Evolutionary conservation across 2,888 invertebrate genomes (phyloP).

Genomic region (Branchipolynoe longqiensis): DNA sequence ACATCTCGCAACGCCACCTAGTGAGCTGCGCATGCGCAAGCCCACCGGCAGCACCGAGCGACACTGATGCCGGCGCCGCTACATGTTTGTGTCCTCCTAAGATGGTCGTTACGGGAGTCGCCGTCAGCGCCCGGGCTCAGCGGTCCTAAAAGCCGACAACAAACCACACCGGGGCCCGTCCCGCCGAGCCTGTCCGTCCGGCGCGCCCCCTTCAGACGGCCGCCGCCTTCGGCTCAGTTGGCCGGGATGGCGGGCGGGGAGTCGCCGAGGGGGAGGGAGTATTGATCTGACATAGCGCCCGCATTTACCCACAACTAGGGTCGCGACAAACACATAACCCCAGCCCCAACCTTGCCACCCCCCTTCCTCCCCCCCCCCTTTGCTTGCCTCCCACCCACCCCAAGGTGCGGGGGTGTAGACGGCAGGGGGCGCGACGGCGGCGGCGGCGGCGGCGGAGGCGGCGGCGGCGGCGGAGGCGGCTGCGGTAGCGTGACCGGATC

Average conservation of each 20-base stretch:
- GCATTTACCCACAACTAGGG: conserved; percentile 1
- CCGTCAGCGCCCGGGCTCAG: neutral
- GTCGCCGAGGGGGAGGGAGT: neutral
- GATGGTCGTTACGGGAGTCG: neutral
- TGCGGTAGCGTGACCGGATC: no score
- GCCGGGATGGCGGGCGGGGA: neutral
- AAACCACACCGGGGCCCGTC: neutral
- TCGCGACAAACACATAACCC: neutral
- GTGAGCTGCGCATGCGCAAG: neutral
- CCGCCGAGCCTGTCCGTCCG: no score
- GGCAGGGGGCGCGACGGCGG: neutral
- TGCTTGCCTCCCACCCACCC: neutral
- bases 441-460: no score
- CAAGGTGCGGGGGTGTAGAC: neutral
- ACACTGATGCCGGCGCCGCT: neutral
- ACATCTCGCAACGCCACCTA: neutral
- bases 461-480: no score
- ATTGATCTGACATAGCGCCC: conserved; percentile 15
- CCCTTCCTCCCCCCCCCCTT: neutral
- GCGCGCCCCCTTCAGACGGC: neutral
- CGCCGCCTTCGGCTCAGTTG: neutral
- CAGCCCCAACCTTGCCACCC: neutral
- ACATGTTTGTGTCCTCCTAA: neutral
- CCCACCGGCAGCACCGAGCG: neutral
- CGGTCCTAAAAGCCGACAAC: neutral